Percentiles rank a stretch among this genome's conserved stretches.
These are phyloP conservation scores for Jaculus jaculus DNA, from an alignment of 2,113 vertebrate genomes.

Conservation along the genomic window DNA sequence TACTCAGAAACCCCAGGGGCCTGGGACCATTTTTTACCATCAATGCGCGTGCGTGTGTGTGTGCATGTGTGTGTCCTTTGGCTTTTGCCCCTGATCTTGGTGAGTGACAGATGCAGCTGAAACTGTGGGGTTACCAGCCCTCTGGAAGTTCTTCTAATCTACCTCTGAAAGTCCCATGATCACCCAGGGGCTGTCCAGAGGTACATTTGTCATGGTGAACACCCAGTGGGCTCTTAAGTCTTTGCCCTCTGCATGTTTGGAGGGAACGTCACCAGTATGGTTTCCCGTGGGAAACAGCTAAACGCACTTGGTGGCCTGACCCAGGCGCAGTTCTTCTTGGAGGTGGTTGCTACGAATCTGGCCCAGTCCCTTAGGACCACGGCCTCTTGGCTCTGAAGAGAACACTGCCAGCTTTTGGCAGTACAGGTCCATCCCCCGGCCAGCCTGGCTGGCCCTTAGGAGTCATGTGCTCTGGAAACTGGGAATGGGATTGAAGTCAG, in stretches of 20 bases:
- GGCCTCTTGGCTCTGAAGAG: not conserved
- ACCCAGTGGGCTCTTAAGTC: not conserved
- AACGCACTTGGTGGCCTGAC: not conserved
- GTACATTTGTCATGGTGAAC: accelerated
- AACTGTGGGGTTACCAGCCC: accelerated
- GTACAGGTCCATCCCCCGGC: accelerated
- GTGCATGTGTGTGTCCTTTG: too few species aligned
- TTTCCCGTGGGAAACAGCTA: not conserved
- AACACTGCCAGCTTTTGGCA: accelerated
- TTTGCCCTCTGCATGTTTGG: accelerated
- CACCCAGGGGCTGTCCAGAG: too few species aligned
- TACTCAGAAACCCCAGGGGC: not conserved
- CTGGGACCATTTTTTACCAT: not conserved
- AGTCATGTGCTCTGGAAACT: not conserved
- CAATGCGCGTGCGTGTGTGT: too few species aligned
- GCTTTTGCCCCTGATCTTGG: not conserved
- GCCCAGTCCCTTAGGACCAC: not conserved
- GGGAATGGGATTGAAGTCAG: accelerated
- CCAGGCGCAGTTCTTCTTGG: not conserved
- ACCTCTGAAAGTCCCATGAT: not conserved
- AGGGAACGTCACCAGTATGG: accelerated
- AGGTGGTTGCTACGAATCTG: not conserved
- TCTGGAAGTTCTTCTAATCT: not conserved
- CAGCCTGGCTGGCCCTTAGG: accelerated
- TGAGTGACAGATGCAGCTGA: accelerated